Base-by-base conservation (phyloP, 2,797 vertebrate species). In the Esox masquinongy region DNA sequence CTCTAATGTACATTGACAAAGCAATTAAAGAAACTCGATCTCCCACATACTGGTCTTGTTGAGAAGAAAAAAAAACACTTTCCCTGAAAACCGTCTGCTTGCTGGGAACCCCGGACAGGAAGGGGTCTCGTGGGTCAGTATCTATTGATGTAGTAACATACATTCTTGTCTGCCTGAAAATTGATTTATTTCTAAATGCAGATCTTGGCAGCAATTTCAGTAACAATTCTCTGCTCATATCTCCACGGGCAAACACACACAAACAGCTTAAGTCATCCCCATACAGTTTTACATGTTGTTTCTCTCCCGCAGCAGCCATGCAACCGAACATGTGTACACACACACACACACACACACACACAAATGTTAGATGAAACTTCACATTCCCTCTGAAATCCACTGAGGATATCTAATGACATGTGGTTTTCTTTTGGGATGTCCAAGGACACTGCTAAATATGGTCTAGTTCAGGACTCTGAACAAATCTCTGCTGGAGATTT, bases 121-220 rank as follows among this genome's bases (percentile, higher is more conserved):
- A 47, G 9, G 12, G 9, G 43, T 83, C 19, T 7, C 12, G 75
- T 74, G 76, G 77, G 78, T 24, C 31, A 49, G 36, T 78, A 76
- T 68, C 68, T 74, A 82, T 84, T 51, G 73, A 88, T 19, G 74
- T 36, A 4, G 31, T 3, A 7, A 12, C 43, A 47, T 14, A 47
- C 72, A 9, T 73, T 24, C 2, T 26, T 3, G 4, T 63, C 53
- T 26, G 68, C 51, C n/a, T 47, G 36, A 53, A 68, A 51, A 74
- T 49, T 15, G 29, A 74, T 36, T 2, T 61, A 19, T 34, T 66
- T 26, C 61, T 67, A 49, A 22, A 74, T 50, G 75, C 78, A 78
- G 83, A 68, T 22, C 26, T 71, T 19, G 24, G 47, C 70, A 71
- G 26, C 26, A 7, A 19, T 24, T 31, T 71, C 50, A 8, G 70